Conservation (phyloP, 1,140 invertebrate genomes). For the Brachystomella parvula region DNA sequence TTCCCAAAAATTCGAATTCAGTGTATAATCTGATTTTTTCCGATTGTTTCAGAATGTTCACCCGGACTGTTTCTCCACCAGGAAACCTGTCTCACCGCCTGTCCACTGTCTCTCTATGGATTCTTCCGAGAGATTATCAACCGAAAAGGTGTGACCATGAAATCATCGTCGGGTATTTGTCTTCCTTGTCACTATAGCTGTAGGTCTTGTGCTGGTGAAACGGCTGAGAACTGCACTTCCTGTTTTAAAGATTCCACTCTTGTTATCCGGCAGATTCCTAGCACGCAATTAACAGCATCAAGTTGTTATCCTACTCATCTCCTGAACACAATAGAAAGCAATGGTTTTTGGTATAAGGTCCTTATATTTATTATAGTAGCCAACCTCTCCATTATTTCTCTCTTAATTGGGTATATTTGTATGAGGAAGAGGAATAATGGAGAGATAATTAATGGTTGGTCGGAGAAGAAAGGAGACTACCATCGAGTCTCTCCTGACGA, state of each 20-base stretch:
- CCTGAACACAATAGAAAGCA: slow-evolving; percentile 19
- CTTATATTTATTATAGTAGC: slow-evolving; percentile 18
- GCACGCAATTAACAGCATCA: not conserved
- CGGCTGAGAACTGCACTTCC: slow-evolving; percentile 50
- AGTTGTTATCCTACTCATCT: slow-evolving; percentile 34
- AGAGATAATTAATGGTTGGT: not conserved
- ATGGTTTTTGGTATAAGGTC: slow-evolving; percentile 23
- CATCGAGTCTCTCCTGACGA: slow-evolving; percentile 26
- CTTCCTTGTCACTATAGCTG: slow-evolving; percentile 54
- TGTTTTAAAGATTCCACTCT: slow-evolving; percentile 50
- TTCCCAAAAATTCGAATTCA: not conserved
- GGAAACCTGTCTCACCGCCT: slow-evolving; percentile 44
- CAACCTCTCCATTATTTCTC: slow-evolving; percentile 18
- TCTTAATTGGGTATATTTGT: slow-evolving; percentile 23
- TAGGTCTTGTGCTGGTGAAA: slow-evolving; percentile 48
- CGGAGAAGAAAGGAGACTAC: slow-evolving; percentile 14
- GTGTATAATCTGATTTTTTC: not conserved
- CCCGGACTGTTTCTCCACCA: slow-evolving; percentile 41
- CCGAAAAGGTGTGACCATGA: not conserved
- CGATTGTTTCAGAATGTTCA: slow-evolving; percentile 46
- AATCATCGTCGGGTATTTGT: slow-evolving; percentile 37
- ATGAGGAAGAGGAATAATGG: slow-evolving; percentile 10
- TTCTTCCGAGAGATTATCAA: not conserved
- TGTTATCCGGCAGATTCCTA: not conserved
- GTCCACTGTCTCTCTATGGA: slow-evolving; percentile 41